Conservation (phyloP, 2,113 vertebrate genomes). For the Lichenostomus cassidix region DNA sequence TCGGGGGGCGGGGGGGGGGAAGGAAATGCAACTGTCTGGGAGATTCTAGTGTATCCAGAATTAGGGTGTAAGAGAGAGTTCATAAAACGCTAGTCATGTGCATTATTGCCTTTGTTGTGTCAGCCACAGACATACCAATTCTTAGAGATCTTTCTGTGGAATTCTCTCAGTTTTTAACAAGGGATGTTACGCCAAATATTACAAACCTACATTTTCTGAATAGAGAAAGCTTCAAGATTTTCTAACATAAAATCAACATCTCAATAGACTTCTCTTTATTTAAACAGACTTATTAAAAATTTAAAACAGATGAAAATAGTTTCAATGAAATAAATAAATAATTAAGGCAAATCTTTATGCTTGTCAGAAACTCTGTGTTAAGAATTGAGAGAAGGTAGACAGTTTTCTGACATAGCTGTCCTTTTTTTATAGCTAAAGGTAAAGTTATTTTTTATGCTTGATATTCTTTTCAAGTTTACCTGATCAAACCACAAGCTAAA, state of each 20-base stretch:
- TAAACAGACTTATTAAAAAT: conserved; percentile 82
- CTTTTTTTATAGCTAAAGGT: conserved; percentile 65
- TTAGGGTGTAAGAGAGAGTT: not conserved
- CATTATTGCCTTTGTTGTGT: not conserved
- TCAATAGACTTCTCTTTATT: conserved; percentile 75
- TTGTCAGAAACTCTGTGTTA: conserved; percentile 76
- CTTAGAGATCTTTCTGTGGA: not conserved
- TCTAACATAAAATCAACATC: conserved; percentile 73
- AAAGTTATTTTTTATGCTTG: conserved; percentile 66
- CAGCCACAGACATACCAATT: not conserved
- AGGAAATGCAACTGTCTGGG: not conserved
- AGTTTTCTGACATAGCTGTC: conserved; percentile 73
- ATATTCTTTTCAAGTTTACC: conserved; percentile 78
- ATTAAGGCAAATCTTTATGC: conserved; percentile 81
- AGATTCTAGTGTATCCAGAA: not conserved
- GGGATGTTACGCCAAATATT: not conserved
- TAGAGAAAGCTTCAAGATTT: conserved; percentile 54
- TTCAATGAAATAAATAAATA: conserved; percentile 82
- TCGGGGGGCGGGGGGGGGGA: not conserved
- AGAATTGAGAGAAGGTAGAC: conserved; percentile 73
- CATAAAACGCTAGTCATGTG: not conserved
- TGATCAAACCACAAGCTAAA: conserved; percentile 73
- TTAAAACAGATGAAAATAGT: conserved; percentile 78
- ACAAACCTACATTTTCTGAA: not conserved
- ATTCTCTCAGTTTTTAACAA: not conserved